These are phyloP conservation scores for Drosophila macrospina DNA, from an alignment of 2,888 invertebrate species.

Conservation along the genomic window DNA sequence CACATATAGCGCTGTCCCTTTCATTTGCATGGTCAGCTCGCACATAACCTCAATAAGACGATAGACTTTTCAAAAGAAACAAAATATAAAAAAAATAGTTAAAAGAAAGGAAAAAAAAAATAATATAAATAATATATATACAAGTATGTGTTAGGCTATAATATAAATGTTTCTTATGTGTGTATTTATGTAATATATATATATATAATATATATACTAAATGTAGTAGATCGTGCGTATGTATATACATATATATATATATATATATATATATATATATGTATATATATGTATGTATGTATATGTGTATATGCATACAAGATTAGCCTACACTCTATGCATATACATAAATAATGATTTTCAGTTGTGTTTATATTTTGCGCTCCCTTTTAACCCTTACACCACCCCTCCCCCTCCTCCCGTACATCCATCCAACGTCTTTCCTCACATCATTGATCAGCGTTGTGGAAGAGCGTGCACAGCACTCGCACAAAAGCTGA, in stretches of 20 bases:
- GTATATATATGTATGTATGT: constrained; percentile 35
- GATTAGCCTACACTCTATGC: constrained; percentile 3
- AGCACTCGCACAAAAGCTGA: constrained; percentile 47
- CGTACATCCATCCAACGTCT: too few species aligned
- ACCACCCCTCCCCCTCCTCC: background rate
- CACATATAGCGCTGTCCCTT: constrained; percentile 31
- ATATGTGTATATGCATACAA: background rate
- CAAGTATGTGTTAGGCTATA: constrained; percentile 32
- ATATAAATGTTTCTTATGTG: constrained; percentile 69
- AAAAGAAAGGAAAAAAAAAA: background rate
- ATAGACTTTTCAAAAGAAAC: background rate
- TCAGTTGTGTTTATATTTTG: constrained; percentile 9
- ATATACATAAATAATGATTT: background rate
- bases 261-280: constrained; percentile 25
- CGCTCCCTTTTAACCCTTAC: background rate
- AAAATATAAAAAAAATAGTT: background rate
- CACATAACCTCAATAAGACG: constrained; percentile 26
- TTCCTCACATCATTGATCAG: background rate
- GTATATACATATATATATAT: constrained; percentile 12
- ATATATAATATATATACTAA: constrained; percentile 55
- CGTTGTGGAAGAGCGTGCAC: background rate
- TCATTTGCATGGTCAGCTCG: constrained; percentile 29
- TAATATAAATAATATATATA: constrained; percentile 10
- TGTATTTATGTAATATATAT: constrained; percentile 77
- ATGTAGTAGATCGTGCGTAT: constrained; percentile 17